phyloP scores from a whole-genome alignment of 2,113 vertebrate genomes.

The Channa maculata region DNA sequence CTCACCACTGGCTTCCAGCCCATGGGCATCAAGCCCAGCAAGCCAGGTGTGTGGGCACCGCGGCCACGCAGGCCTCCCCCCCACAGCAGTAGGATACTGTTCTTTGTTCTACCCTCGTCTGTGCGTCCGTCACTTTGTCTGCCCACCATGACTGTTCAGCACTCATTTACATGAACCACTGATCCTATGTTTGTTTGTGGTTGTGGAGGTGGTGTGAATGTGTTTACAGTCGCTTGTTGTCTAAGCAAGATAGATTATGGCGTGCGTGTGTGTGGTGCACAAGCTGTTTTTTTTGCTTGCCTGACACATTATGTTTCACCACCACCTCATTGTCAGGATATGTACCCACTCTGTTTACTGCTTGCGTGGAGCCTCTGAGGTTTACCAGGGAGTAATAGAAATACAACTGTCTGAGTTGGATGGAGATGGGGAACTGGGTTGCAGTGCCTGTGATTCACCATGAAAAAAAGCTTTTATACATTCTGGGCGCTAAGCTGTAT shows the following conservation, averaged over 20 bases:
- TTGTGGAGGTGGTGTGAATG: constrained; percentile 39
- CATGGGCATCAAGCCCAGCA: constrained; percentile 98
- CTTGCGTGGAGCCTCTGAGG: constrained; percentile 65
- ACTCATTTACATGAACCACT: constrained; percentile 60
- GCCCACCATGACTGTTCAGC: constrained; percentile 58
- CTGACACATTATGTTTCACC: constrained; percentile 72
- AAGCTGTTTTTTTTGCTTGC: constrained; percentile 61
- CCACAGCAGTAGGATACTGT: constrained; percentile 84
- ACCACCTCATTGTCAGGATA: constrained; percentile 72
- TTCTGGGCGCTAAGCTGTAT: constrained; percentile 70
- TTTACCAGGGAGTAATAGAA: constrained; percentile 73
- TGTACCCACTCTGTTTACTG: constrained; percentile 70
- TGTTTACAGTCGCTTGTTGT: constrained; percentile 49
- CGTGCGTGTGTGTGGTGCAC: constrained; percentile 9
- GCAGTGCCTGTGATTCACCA: constrained; percentile 68
- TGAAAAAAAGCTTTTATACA: constrained; percentile 68
- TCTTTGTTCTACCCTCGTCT: constrained; percentile 73
- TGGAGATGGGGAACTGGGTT: constrained; percentile 65
- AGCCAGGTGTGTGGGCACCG: constrained; percentile 91
- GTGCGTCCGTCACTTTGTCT: constrained; percentile 56
- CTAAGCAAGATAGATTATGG: constrained; percentile 31
- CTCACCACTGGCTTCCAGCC: constrained; percentile 99
- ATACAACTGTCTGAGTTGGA: constrained; percentile 74
- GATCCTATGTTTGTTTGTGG: constrained; percentile 54
- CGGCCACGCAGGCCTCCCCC: constrained; percentile 80